Percentiles rank a stretch among this genome's conserved stretches.
Evolutionary conservation across 2,888 invertebrate species (phyloP).

Genomic region (Agelastica alni): DNA sequence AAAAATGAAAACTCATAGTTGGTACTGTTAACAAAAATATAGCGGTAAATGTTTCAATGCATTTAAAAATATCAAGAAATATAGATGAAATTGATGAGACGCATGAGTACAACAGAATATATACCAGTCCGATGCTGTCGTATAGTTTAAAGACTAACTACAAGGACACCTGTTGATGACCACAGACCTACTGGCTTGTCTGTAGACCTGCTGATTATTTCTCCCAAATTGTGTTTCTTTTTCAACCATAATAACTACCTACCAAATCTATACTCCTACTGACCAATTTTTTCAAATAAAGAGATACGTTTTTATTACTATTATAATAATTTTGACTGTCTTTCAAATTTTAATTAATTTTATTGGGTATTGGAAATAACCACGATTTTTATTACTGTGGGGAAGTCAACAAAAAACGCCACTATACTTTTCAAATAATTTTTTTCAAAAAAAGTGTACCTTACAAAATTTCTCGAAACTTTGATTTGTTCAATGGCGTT

Average conservation of each 20-base stretch:
- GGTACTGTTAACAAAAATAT: too few species aligned
- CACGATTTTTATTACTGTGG: too few species aligned
- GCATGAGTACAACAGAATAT: background rate
- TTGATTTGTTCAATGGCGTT: too few species aligned
- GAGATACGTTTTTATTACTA: slow-evolving; percentile 4
- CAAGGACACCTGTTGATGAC: slow-evolving; percentile 26
- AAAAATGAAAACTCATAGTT: too few species aligned
- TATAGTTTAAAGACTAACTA: slow-evolving; percentile 6
- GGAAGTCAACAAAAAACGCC: too few species aligned
- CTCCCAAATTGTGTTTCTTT: slow-evolving; percentile 18
- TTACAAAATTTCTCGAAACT: too few species aligned
- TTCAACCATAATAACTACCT: slow-evolving; percentile 14
- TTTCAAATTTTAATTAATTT: too few species aligned
- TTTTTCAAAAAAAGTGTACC: too few species aligned
- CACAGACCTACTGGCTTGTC: slow-evolving; percentile 11
- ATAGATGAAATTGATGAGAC: background rate
- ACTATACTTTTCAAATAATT: too few species aligned
- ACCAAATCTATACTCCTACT: slow-evolving; percentile 11
- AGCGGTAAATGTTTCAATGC: too few species aligned
- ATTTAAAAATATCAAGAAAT: background rate
- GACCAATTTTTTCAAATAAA: slow-evolving; percentile 18
- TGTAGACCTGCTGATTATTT: slow-evolving; percentile 26
- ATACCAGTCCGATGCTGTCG: background rate
- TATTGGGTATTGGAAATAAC: too few species aligned
- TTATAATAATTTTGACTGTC: too few species aligned